A percentile compares a stretch with the other conserved stretches of the same genome.
These are phyloP conservation scores for Morinoia aosen DNA, from an alignment of 2,888 invertebrate genomes.

Conservation along the genomic window DNA sequence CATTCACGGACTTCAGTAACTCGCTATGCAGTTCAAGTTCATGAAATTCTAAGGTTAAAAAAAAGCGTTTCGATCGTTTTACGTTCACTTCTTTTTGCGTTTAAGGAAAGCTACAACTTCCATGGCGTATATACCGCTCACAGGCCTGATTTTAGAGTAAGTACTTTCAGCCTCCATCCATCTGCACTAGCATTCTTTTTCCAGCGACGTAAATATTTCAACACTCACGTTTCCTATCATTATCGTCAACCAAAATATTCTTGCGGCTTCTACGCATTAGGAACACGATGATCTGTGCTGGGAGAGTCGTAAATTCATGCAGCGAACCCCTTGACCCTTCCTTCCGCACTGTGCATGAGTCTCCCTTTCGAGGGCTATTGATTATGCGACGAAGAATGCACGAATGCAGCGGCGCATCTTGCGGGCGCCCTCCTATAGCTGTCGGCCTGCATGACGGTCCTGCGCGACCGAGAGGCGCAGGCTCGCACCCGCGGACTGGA, in stretches of 20 bases:
- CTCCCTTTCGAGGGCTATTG: constrained; percentile 30
- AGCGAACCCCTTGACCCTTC: constrained; percentile 19
- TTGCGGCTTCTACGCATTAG: background rate
- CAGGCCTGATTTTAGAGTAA: no score
- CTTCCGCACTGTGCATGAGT: background rate
- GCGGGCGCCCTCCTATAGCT: background rate
- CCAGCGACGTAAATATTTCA: no score
- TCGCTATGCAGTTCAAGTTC: no score
- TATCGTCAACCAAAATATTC: background rate
- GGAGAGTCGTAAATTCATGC: background rate
- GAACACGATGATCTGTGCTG: background rate
- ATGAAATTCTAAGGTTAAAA: no score
- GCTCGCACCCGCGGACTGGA: background rate
- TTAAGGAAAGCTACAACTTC: no score
- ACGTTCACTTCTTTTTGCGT: no score
- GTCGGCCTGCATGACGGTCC: background rate
- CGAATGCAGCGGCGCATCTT: constrained; percentile 28
- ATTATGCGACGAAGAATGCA: constrained; percentile 15
- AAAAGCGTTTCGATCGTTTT: no score
- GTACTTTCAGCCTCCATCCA: no score
- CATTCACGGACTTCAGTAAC: no score
- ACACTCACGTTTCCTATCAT: no score
- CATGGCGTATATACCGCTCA: no score
- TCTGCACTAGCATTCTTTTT: no score
- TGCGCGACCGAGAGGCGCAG: background rate